Base-by-base conservation (phyloP, 2,888 invertebrate genomes). In the Pammene fasciana region DNA sequence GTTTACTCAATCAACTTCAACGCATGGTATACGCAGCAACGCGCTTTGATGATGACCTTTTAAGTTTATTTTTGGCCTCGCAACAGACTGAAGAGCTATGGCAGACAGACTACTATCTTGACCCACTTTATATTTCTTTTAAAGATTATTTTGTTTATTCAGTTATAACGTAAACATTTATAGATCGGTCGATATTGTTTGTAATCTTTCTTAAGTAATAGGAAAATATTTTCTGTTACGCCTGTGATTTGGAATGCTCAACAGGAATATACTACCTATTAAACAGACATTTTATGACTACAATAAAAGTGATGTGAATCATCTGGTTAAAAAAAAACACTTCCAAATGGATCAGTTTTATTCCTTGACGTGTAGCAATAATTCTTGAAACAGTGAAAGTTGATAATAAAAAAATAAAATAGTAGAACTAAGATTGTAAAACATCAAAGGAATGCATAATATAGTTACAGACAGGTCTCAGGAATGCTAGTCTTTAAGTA, bases 1-100 rank as follows among this genome's bases (percentile, higher is more conserved):
- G 86, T 85, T 89, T 88, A 86, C 86, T 84, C 82, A 84, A 88
- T 89, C 85, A 86, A 88, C 87, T 85, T 84, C 83, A 81, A 81
- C 78, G 81, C 78, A 79, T 76, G 79, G 81, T 77, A n/a, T n/a
- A 80, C 81, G 79, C 80, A 86, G 88, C 86, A 87, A 87, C 84
- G 79, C 79, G 80, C 77, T 86, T 81, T 81, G 81, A 82, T 81
- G 81, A 78, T 81, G 89, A 91, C 89, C 89, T 90, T 90, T 90
- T 81, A 79, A 79, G 82, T 86, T 86, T 91, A 90, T 90, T 91
- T 89, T 79, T 80, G 80, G 88, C 83, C 73, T 74, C 82, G 79
- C 81, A 82, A 84, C 82, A 79, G 79, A 79, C 71, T 78, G 77
- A 79, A 82, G 81, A 82, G 79, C 80, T 76, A 78, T 76, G 74